Percentiles rank a stretch among this genome's conserved stretches.
Conservation (phyloP, 2,888 invertebrate genomes). For the Miltochrista miniata region DNA sequence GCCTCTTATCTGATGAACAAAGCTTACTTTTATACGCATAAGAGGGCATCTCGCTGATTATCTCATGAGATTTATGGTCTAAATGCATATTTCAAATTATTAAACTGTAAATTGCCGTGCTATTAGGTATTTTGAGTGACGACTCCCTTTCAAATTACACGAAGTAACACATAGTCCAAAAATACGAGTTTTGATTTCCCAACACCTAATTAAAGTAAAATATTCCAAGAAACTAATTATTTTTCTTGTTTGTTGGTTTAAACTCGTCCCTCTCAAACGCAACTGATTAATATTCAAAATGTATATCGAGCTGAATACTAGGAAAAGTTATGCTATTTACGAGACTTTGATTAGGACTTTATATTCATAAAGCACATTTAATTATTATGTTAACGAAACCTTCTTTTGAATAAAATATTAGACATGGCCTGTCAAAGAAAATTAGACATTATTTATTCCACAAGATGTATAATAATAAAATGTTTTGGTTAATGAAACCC, state of each 20-base stretch:
- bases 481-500: slow-evolving; percentile 48
- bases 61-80: too few species aligned
- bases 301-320: slow-evolving; percentile 74
- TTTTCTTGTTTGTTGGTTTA: slow-evolving; percentile 40
- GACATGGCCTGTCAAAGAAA: slow-evolving; percentile 73
- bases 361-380: slow-evolving; percentile 82
- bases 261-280: slow-evolving; percentile 37
- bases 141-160: too few species aligned
- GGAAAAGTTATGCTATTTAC: slow-evolving; percentile 76
- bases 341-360: slow-evolving; percentile 75
- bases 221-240: slow-evolving; percentile 34
- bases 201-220: slow-evolving; percentile 22
- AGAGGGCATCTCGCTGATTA: too few species aligned
- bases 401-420: slow-evolving; percentile 81
- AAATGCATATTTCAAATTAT: too few species aligned
- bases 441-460: slow-evolving; percentile 67
- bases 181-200: slow-evolving; percentile 16
- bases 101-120: too few species aligned
- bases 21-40: too few species aligned
- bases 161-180: not conserved
- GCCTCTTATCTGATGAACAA: too few species aligned
- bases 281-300: slow-evolving; percentile 74
- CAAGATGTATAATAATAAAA: slow-evolving; percentile 43
- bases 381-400: slow-evolving; percentile 82
- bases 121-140: too few species aligned